Percentiles rank a stretch among this genome's conserved stretches.
Evolutionary conservation across 1,140 invertebrate genomes (phyloP).

Genomic region (Aphelenchoides fujianensis): DNA sequence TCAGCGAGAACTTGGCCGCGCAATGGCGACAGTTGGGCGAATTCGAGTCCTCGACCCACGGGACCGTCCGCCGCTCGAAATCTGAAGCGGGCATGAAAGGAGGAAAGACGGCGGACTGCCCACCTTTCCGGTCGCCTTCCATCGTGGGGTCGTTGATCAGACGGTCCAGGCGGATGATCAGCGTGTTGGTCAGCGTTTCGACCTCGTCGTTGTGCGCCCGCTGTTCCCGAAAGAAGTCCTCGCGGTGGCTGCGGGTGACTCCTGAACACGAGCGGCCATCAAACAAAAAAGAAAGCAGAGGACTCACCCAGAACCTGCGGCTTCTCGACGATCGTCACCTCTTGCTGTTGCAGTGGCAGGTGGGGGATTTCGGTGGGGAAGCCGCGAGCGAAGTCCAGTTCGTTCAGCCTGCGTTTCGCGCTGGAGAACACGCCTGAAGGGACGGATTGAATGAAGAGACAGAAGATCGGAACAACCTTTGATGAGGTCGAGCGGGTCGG

Average conservation of each 20-base stretch:
- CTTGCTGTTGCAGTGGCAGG: background rate
- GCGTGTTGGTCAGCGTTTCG: constrained; percentile 74
- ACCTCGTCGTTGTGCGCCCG: constrained; percentile 18
- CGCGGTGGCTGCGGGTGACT: background rate
- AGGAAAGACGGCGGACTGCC: constrained; percentile 10
- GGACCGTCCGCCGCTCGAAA: constrained; percentile 77
- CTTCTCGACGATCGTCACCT: constrained; percentile 16
- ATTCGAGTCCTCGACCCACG: constrained; percentile 85
- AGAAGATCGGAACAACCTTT: too few species aligned
- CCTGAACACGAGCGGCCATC: too few species aligned
- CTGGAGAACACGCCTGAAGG: constrained; percentile 27
- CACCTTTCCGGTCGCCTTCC: constrained; percentile 80
- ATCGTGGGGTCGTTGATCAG: constrained; percentile 77
- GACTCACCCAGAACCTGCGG: constrained; percentile 27
- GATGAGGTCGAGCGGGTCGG: constrained; percentile 19
- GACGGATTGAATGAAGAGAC: too few species aligned
- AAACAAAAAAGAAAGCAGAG: too few species aligned
- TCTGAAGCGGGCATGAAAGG: constrained; percentile 63
- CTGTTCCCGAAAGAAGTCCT: constrained; percentile 22
- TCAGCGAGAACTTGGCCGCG: constrained; percentile 79
- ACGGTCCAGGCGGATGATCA: constrained; percentile 87
- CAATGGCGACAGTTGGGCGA: constrained; percentile 86
- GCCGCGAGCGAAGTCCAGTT: constrained; percentile 24
- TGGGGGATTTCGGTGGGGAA: constrained; percentile 14
- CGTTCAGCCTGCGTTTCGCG: constrained; percentile 25